These are phyloP conservation scores for Hyperoplus immaculatus DNA, from an alignment of 2,797 vertebrate genomes.

Conservation along the genomic window DNA sequence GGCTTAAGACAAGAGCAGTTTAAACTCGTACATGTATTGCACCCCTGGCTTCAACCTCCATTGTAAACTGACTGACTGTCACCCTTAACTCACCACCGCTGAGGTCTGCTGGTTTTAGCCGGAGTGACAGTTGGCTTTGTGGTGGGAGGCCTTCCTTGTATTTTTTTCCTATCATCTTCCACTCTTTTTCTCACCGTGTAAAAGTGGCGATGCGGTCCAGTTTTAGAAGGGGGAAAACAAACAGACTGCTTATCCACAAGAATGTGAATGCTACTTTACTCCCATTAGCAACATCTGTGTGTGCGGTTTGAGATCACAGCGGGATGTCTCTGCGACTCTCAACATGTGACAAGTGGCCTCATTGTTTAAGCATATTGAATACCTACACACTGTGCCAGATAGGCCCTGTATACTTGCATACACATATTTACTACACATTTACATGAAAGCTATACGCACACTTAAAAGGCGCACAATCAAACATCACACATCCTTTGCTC, in stretches of 20 bases:
- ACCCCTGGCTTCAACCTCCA: slow-evolving; percentile 69
- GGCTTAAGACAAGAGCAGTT: slow-evolving; percentile 50
- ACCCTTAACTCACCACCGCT: slow-evolving; percentile 65
- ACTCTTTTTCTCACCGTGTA: slow-evolving; percentile 78
- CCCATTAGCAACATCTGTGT: slow-evolving; percentile 85
- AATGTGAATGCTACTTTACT: slow-evolving; percentile 84
- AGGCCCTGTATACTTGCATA: slow-evolving; percentile 38
- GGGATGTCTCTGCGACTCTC: slow-evolving; percentile 75
- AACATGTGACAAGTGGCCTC: slow-evolving; percentile 79
- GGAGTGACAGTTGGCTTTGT: slow-evolving; percentile 64
- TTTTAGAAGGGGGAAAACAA: slow-evolving; percentile 79
- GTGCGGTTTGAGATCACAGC: slow-evolving; percentile 81
- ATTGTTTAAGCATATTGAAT: slow-evolving; percentile 76
- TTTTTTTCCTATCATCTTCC: slow-evolving; percentile 61
- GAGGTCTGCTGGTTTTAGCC: slow-evolving; percentile 59
- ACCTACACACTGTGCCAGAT: slow-evolving; percentile 59
- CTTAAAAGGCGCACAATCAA: too few species aligned
- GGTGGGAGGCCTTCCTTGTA: slow-evolving; percentile 50
- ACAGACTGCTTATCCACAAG: slow-evolving; percentile 83
- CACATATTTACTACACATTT: slow-evolving; percentile 45
- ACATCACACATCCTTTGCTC: too few species aligned
- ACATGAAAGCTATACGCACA: slow-evolving; percentile 35
- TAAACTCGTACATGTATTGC: slow-evolving; percentile 54
- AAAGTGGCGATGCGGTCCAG: slow-evolving; percentile 75
- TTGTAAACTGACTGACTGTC: slow-evolving; percentile 67